Conservation (phyloP, 1,140 invertebrate genomes). For the Dendrolimus punctatus region DNA sequence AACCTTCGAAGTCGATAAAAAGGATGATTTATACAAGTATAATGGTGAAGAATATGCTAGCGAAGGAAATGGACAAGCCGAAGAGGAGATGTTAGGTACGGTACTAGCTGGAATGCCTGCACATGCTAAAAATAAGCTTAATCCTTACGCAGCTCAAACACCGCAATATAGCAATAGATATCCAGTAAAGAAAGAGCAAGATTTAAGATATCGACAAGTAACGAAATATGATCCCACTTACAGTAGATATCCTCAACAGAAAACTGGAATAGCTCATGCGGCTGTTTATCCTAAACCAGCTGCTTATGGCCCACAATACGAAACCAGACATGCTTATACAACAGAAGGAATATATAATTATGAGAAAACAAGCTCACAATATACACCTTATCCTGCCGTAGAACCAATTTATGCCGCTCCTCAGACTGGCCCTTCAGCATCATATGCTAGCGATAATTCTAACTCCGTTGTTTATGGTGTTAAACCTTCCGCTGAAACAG, state of each 20-base stretch:
- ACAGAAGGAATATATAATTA: slow-evolving; percentile 43
- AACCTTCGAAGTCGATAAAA: slow-evolving; percentile 76
- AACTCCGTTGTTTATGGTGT: slow-evolving; percentile 57
- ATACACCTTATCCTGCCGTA: slow-evolving; percentile 53
- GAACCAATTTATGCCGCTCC: slow-evolving; percentile 61
- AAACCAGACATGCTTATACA: slow-evolving; percentile 54
- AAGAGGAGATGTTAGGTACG: slow-evolving; percentile 82
- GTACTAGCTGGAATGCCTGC: slow-evolving; percentile 81
- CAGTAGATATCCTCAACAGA: slow-evolving; percentile 59
- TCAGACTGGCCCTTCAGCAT: slow-evolving; percentile 39
- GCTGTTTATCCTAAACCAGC: slow-evolving; percentile 59
- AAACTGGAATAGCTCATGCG: slow-evolving; percentile 64
- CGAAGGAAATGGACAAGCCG: slow-evolving; percentile 77
- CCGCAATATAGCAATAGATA: slow-evolving; percentile 44
- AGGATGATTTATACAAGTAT: slow-evolving; percentile 76
- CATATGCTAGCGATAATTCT: slow-evolving; percentile 47
- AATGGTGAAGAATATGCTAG: slow-evolving; percentile 76
- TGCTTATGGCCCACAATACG: slow-evolving; percentile 54
- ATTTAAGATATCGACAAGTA: slow-evolving; percentile 62
- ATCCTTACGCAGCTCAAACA: slow-evolving; percentile 63
- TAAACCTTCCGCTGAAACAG: slow-evolving; percentile 48
- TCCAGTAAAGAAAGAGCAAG: slow-evolving; percentile 61
- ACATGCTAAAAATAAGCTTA: slow-evolving; percentile 60
- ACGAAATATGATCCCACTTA: slow-evolving; percentile 54
- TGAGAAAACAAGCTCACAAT: slow-evolving; percentile 30